These are phyloP conservation scores for Melipona quadrifasciata DNA, from an alignment of 1,140 invertebrate genomes.

Conservation along the genomic window DNA sequence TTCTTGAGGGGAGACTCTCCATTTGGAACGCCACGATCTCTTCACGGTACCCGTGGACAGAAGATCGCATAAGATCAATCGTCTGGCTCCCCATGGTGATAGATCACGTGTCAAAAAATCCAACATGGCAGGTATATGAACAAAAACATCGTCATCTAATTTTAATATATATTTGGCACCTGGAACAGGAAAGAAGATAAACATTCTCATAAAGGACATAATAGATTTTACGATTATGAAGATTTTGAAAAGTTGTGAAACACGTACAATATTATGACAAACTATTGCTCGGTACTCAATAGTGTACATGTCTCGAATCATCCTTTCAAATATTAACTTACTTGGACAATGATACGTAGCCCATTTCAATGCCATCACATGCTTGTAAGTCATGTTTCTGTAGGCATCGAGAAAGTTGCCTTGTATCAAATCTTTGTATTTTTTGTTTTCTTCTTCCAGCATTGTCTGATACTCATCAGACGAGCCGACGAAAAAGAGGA, in stretches of 20 bases:
- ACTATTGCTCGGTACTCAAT: too few relatives aligned
- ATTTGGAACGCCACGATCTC: conserved; percentile 88
- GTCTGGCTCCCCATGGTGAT: conserved; percentile 83
- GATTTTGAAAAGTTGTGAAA: too few relatives aligned
- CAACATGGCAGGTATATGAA: conserved; percentile 86
- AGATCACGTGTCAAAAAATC: conserved; percentile 84
- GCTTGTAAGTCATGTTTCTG: conserved; percentile 93
- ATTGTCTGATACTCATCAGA: conserved; percentile 80
- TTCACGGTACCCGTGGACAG: conserved; percentile 81
- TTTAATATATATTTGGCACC: conserved; percentile 89
- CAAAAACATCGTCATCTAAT: conserved; percentile 91
- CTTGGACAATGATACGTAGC: conserved; percentile 86
- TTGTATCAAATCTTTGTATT: conserved; percentile 88
- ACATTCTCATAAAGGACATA: not conserved
- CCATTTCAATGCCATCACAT: conserved; percentile 93
- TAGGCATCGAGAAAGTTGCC: conserved; percentile 91
- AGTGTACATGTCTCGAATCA: too few relatives aligned
- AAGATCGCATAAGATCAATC: conserved; percentile 84
- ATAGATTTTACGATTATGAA: too few relatives aligned
- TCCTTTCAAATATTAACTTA: conserved; percentile 55
- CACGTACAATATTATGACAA: too few relatives aligned
- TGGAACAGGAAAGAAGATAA: conserved; percentile 55
- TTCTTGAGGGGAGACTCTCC: conserved; percentile 88
- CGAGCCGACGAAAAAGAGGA: conserved; percentile 88
- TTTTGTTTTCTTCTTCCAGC: conserved; percentile 84